Conservation (phyloP, 2,888 invertebrate species). For the Chaitophorus viminalis region DNA sequence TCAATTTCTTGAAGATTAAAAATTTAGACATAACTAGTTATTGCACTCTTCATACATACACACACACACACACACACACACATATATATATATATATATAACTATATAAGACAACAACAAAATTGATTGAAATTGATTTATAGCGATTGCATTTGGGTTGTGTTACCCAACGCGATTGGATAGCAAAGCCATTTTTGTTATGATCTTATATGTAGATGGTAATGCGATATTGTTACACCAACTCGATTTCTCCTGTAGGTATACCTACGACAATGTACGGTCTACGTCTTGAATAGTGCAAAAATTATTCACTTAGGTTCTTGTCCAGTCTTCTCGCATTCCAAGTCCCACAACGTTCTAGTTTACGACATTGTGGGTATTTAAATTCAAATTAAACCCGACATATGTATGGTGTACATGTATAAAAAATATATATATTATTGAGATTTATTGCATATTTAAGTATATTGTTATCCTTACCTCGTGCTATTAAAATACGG, state of each 20-base stretch:
- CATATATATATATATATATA: neutral
- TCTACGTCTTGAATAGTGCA: too few relatives aligned
- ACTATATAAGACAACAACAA: conserved; percentile 22
- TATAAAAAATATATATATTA: too few relatives aligned
- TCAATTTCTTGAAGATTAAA: too few relatives aligned
- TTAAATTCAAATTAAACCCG: conserved; percentile 5
- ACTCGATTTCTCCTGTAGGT: neutral
- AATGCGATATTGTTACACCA: conserved; percentile 12
- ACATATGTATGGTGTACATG: neutral
- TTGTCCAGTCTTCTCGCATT: neutral
- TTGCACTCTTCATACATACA: neutral
- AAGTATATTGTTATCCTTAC: neutral
- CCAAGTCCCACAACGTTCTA: neutral
- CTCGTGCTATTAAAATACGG: neutral
- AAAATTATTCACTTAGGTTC: conserved; percentile 3
- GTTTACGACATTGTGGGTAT: neutral
- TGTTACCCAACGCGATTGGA: conserved; percentile 26
- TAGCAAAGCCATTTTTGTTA: conserved; percentile 10
- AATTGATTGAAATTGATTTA: conserved; percentile 34
- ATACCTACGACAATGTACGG: too few relatives aligned
- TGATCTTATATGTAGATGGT: neutral
- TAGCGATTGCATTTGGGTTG: conserved; percentile 22
- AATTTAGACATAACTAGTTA: too few relatives aligned
- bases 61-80: neutral
- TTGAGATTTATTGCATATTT: too few relatives aligned